Conservation (phyloP, 2,113 vertebrate species). For the Ammospiza caudacuta region DNA sequence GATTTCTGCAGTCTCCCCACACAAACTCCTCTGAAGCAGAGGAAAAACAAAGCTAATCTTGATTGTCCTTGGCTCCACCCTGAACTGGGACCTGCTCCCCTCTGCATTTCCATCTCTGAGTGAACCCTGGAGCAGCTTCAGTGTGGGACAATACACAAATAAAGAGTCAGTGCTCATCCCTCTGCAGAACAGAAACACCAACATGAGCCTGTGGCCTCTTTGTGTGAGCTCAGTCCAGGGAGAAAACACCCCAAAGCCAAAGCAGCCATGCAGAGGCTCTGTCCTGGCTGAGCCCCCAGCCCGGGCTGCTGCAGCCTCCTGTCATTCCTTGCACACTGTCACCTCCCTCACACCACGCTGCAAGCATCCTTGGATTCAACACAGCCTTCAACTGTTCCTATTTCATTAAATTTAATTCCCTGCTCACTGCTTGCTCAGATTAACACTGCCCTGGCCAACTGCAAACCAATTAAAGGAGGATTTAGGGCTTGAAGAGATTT, state of each 20-base stretch:
- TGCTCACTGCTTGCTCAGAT: not conserved
- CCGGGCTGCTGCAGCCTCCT: not conserved
- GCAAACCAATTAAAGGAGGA: conserved; percentile 37
- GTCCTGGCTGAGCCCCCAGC: not conserved
- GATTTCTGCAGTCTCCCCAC: not conserved
- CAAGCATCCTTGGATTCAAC: not conserved
- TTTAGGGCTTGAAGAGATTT: conserved; percentile 44
- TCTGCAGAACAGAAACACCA: not conserved
- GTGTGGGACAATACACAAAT: not conserved
- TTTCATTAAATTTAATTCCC: conserved; percentile 27
- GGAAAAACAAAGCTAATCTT: not conserved
- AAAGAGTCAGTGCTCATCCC: not conserved
- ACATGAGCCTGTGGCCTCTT: not conserved
- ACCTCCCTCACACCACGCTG: not conserved
- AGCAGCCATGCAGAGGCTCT: not conserved
- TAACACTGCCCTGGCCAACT: conserved; percentile 16
- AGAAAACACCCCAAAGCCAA: not conserved
- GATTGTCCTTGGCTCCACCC: not conserved
- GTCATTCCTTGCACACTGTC: not conserved
- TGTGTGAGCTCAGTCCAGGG: not conserved
- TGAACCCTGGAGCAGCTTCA: not conserved
- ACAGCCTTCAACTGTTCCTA: not conserved
- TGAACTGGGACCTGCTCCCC: not conserved
- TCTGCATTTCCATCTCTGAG: not conserved
- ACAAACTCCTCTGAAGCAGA: not conserved